Percentiles rank a stretch among this genome's conserved stretches.
Conservation (phyloP, 2,113 vertebrate genomes). For the Heterotilapia buettikoferi region DNA sequence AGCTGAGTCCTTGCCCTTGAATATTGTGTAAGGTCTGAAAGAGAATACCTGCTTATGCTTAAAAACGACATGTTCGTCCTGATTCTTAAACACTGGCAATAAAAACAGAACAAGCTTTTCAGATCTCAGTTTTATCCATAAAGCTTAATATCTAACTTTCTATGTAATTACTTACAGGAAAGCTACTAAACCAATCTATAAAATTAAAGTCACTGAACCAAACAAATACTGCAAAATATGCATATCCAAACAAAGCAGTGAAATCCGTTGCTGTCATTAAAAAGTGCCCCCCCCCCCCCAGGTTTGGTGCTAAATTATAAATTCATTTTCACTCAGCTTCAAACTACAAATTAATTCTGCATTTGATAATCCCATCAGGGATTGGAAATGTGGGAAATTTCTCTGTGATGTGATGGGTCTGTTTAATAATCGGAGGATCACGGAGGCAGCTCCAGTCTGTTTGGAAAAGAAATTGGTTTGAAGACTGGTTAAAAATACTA, state of each 20-base stretch:
- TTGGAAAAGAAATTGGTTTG: constrained; percentile 12
- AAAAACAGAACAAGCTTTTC: background rate
- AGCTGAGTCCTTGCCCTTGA: background rate
- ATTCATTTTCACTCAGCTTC: background rate
- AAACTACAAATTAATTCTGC: background rate
- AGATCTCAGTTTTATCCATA: background rate
- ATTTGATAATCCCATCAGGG: background rate
- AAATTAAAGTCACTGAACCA: background rate
- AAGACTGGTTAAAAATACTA: constrained; percentile 12
- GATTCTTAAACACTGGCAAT: background rate
- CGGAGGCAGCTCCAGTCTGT: background rate
- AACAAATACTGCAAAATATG: background rate
- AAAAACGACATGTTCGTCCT: background rate
- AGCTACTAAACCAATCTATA: background rate
- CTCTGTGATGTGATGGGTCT: background rate
- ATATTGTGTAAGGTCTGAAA: background rate
- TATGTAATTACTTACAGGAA: background rate
- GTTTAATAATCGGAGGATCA: background rate
- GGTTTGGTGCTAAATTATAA: background rate
- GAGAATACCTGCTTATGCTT: background rate
- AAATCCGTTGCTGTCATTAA: background rate
- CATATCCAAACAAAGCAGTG: background rate
- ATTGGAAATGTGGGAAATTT: background rate
- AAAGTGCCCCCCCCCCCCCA: background rate
- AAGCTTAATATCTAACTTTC: background rate